Conservation (phyloP, 1,140 invertebrate species). For the Bombus confusus region DNA sequence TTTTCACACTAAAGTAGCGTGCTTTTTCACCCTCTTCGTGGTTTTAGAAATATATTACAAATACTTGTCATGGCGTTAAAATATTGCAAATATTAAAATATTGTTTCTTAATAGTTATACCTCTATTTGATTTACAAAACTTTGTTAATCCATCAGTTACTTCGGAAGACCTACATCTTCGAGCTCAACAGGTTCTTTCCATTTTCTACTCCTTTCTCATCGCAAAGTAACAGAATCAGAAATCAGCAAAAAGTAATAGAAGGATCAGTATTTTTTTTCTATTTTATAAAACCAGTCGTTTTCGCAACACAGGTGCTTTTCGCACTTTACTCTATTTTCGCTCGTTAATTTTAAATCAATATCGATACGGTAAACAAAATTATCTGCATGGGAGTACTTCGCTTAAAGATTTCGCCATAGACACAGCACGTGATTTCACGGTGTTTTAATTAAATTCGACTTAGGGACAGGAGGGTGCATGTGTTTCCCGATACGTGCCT, state of each 20-base stretch:
- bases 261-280: neutral
- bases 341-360: neutral
- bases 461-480: neutral
- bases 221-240: no score
- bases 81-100: neutral
- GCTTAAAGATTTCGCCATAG: neutral
- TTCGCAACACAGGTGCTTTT: neutral
- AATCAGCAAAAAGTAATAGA: neutral
- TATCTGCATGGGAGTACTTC: neutral
- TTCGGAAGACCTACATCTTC: no score
- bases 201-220: neutral
- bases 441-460: conserved; percentile 62
- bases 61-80: no score
- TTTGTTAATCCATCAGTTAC: no score
- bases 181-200: neutral
- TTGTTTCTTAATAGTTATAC: neutral
- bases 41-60: no score
- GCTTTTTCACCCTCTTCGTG: neutral
- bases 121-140: no score
- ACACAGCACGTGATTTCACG: no score
- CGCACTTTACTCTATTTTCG: neutral
- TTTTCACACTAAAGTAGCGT: neutral
- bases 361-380: neutral
- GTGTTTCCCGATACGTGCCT: conserved; percentile 20
- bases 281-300: neutral